Base-by-base conservation (phyloP, 2,113 vertebrate species). In the Oreocharis arfaki region DNA sequence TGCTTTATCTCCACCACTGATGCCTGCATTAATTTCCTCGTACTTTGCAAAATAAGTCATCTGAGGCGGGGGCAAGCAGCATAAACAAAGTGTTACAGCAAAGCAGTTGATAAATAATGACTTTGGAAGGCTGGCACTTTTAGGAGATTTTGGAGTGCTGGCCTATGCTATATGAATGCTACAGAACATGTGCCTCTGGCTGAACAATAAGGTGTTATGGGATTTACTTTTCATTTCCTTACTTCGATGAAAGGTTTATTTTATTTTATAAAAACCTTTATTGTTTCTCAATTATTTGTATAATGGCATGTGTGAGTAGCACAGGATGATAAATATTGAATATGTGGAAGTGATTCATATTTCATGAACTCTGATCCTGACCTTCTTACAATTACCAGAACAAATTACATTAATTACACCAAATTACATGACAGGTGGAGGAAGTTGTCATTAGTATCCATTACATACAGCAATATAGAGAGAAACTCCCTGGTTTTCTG, bases 381-480 rank as follows among this genome's bases (percentile, higher is more conserved):
- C 76, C 94, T 93, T 95, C 86, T 95, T 74, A 80, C 91, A 95
- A 94, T 96, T 96, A 92, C 85, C 50, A 82, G 91, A 88, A 84
- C 53, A 94, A 96, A 97, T 97, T 91, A 84, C 87, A 83, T 95
- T 97, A 96, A 97, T 97, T 97, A 88, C 83, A 92, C 26, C 71
- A 94, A 97, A 96, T 97, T 96, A 79, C 52, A 67, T 70, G 95
- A 82, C 73, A 87, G 87, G 55, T 80, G 71, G 90, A 89, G 92
- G 79, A 96, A 97, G 60, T 95, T 88, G 67, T 95, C 84, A 95
- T 96, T 95, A 95, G 87, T 96, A 95, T 97, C 95, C 93, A 91
- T 97, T 95, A 95, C 94, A 95, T 65, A 35, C 55, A 64, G 64
- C 79, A 90, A 93, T 89, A 81, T 2, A 87, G 76, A 87, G 56